Conservation (phyloP, 2,113 vertebrate genomes). For the Azemiops feae region DNA sequence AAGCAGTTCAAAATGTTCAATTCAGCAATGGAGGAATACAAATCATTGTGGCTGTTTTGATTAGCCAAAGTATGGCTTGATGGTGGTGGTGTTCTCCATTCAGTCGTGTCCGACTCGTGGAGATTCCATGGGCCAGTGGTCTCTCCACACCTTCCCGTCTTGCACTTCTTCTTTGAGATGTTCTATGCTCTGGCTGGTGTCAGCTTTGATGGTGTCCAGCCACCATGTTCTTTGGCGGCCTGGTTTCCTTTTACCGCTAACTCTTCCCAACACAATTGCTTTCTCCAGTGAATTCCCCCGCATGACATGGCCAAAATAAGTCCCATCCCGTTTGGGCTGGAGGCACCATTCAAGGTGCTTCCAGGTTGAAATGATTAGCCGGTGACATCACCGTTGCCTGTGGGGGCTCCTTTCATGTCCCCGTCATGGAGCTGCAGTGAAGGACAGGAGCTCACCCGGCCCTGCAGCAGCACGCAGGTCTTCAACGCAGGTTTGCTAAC, state of each 20-base stretch:
- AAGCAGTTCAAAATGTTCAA: not conserved
- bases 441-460: too few species aligned
- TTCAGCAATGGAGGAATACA: not conserved
- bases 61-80: not conserved
- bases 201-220: not conserved
- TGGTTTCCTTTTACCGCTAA: not conserved
- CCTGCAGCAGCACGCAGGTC: too few species aligned
- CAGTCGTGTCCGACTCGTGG: not conserved
- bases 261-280: not conserved
- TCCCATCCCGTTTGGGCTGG: too few species aligned
- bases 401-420: too few species aligned
- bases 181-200: not conserved
- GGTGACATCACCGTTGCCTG: too few species aligned
- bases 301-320: too few species aligned
- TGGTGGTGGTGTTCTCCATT: not conserved
- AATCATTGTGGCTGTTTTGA: not conserved
- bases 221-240: not conserved
- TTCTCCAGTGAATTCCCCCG: too few species aligned
- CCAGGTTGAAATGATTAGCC: too few species aligned
- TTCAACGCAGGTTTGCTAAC: too few species aligned
- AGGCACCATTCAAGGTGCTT: too few species aligned
- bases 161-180: not conserved
- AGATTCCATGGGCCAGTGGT: not conserved
- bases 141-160: not conserved
- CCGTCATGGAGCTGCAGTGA: too few species aligned